These are phyloP conservation scores for Petroica traversi DNA, from an alignment of 2,113 vertebrate species.

Conservation along the genomic window DNA sequence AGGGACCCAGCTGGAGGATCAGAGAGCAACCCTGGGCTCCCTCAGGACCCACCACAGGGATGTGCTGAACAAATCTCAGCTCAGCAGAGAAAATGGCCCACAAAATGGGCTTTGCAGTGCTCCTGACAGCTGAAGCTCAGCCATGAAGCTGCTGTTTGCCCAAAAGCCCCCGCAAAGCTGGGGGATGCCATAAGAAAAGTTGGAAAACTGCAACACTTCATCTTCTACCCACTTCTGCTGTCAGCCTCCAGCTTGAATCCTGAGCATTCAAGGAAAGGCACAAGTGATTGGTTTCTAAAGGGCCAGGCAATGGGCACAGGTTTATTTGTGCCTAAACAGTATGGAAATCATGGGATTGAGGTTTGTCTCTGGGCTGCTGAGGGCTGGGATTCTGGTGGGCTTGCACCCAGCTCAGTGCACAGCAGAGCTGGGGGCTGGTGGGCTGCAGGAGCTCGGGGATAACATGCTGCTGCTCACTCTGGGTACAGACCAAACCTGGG, in stretches of 20 bases:
- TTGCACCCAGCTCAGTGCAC: neutral
- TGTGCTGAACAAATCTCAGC: neutral
- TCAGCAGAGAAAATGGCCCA: neutral
- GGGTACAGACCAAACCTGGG: neutral
- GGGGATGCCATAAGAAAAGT: neutral
- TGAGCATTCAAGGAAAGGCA: neutral
- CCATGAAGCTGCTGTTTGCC: neutral
- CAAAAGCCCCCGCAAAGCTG: neutral
- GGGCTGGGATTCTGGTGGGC: neutral
- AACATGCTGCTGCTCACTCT: neutral
- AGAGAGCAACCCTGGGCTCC: neutral
- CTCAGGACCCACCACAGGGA: fast-evolving
- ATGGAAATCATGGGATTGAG: neutral
- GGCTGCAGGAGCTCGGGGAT: neutral
- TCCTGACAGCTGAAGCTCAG: neutral
- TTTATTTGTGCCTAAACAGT: neutral
- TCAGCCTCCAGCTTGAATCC: neutral
- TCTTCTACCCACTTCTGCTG: neutral
- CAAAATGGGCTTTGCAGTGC: fast-evolving
- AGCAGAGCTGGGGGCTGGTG: neutral
- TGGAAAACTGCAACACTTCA: neutral
- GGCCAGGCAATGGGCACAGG: neutral
- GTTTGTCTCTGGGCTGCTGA: neutral
- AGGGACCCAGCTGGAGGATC: neutral
- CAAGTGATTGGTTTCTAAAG: neutral